Evolutionary conservation across 2,113 vertebrate species (phyloP).

Genomic region (Aptenodytes patagonicus): DNA sequence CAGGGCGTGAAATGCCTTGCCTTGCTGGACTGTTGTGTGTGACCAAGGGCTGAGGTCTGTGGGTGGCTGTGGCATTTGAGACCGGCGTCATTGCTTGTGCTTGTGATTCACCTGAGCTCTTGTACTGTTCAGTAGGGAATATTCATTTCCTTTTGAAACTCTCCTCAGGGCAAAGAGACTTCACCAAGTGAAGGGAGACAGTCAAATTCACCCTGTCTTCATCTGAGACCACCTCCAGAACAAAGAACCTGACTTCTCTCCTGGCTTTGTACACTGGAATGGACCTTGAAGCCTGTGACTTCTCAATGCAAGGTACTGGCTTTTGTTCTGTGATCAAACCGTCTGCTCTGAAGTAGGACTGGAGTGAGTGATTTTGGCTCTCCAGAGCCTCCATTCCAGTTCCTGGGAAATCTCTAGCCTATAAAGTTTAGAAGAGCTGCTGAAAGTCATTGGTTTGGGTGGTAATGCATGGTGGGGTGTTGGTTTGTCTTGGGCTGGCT

Average conservation of each 20-base stretch:
- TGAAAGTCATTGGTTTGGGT: not conserved
- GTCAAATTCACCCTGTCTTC: slow-evolving; percentile 12
- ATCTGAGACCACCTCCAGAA: not conserved
- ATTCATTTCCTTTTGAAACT: slow-evolving; percentile 35
- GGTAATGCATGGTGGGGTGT: not conserved
- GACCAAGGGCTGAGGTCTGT: slow-evolving; percentile 22
- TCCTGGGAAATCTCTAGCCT: not conserved
- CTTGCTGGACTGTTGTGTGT: not conserved
- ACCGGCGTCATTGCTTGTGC: slow-evolving; percentile 8
- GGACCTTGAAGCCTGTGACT: slow-evolving; percentile 64
- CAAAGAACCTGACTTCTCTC: slow-evolving; percentile 40
- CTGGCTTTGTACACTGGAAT: slow-evolving; percentile 60
- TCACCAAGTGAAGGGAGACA: slow-evolving; percentile 57
- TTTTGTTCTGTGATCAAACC: not conserved
- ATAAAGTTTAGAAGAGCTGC: not conserved
- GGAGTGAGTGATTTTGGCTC: not conserved
- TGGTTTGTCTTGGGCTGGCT: not conserved
- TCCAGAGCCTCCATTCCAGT: not conserved
- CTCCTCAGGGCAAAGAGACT: slow-evolving; percentile 64
- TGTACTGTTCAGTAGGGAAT: not conserved
- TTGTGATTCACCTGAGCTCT: slow-evolving; percentile 43
- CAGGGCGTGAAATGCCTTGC: not conserved
- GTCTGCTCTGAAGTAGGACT: not conserved
- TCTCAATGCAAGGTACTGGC: slow-evolving; percentile 71
- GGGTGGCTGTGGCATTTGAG: slow-evolving; percentile 38